Conservation (phyloP, 2,797 vertebrate species). For the Orientallactaga sibirica region DNA sequence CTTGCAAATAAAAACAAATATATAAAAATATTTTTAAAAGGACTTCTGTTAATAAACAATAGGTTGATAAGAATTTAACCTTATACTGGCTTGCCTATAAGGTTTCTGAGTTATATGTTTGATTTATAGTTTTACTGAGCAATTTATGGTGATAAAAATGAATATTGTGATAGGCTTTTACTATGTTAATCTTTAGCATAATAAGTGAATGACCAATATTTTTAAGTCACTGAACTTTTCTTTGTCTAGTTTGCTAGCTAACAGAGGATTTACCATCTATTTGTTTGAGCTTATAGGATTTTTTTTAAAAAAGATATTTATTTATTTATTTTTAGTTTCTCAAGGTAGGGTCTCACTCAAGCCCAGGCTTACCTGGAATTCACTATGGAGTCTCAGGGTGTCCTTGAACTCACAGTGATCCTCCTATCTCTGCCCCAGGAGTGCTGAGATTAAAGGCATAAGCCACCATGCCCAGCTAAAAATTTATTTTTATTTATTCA, state of each 20-base stretch:
- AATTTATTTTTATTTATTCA: no score
- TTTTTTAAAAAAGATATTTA: neutral
- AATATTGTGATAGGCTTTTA: neutral
- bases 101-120: neutral
- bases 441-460: no score
- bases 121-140: constrained; percentile 15
- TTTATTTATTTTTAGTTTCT: no score
- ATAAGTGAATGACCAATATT: neutral
- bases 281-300: neutral
- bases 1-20: no score
- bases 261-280: no score
- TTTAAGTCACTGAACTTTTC: neutral
- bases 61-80: neutral
- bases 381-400: no score
- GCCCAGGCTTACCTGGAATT: no score
- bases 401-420: no score
- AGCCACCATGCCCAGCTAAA: no score
- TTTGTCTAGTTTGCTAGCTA: neutral
- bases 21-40: no score
- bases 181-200: neutral
- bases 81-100: neutral
- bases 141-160: neutral
- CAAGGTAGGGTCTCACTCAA: no score
- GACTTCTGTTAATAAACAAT: neutral
- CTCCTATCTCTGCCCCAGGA: no score